Evolutionary conservation across 2,888 invertebrate species (phyloP).

Genomic region (Dioctria linearis): DNA sequence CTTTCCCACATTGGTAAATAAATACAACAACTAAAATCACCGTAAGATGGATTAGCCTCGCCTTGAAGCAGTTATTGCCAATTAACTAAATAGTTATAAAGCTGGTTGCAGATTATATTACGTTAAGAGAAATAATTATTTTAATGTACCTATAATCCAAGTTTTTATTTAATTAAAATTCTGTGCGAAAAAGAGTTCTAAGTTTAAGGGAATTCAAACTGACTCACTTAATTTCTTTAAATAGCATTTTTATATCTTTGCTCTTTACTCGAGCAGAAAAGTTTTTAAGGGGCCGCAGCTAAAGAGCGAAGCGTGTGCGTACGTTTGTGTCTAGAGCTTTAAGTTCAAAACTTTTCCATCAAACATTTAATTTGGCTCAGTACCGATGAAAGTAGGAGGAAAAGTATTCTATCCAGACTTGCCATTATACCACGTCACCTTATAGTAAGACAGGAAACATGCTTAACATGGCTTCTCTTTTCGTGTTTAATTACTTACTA

Average conservation of each 20-base stretch:
- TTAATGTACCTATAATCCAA: too few species aligned
- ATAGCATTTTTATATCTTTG: background rate
- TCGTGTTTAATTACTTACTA: slow-evolving; percentile 9
- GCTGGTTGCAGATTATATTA: too few species aligned
- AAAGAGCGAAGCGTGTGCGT: background rate
- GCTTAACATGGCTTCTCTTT: slow-evolving; percentile 24
- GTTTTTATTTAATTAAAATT: too few species aligned
- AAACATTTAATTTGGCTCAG: slow-evolving; percentile 5
- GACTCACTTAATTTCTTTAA: slow-evolving; percentile 1
- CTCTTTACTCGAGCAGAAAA: background rate
- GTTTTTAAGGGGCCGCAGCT: background rate
- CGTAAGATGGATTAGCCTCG: too few species aligned
- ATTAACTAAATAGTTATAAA: too few species aligned
- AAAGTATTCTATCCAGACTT: background rate
- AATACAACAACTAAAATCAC: too few species aligned
- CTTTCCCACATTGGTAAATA: too few species aligned
- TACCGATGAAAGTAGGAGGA: background rate
- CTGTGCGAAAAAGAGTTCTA: too few species aligned
- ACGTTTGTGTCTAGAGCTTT: background rate
- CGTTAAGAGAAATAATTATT: too few species aligned
- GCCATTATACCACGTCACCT: background rate
- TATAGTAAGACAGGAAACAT: background rate
- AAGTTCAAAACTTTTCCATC: slow-evolving; percentile 27
- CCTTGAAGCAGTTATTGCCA: too few species aligned
- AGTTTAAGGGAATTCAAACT: background rate